Conservation (phyloP, 2,113 vertebrate species). For the Daphoenositta chrysoptera region DNA sequence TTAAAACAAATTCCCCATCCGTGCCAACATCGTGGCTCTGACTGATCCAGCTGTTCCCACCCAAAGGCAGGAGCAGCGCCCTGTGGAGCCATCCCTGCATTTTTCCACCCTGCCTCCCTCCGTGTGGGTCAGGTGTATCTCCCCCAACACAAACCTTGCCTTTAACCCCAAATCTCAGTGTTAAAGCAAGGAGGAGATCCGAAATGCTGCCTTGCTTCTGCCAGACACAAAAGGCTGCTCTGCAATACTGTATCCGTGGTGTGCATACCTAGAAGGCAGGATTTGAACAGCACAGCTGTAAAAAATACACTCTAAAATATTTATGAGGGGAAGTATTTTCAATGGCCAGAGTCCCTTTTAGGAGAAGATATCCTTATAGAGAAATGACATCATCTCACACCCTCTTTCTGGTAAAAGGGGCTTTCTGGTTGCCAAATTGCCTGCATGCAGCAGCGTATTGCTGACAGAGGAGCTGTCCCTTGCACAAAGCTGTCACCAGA, state of each 20-base stretch:
- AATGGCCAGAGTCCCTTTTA: background rate
- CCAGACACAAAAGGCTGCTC: too few species aligned
- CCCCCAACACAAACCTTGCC: background rate
- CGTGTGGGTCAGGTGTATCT: background rate
- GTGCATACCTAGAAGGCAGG: background rate
- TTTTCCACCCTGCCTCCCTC: background rate
- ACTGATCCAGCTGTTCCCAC: fast-evolving
- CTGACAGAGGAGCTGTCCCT: background rate
- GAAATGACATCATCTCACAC: background rate
- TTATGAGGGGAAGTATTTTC: background rate
- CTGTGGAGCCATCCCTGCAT: background rate
- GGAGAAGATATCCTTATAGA: background rate
- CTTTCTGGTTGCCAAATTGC: background rate
- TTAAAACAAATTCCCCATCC: background rate
- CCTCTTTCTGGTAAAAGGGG: background rate
- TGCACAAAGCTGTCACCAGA: background rate
- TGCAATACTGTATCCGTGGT: fast-evolving
- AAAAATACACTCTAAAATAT: background rate
- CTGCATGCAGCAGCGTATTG: background rate
- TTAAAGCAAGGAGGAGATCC: background rate
- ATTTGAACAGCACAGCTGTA: background rate
- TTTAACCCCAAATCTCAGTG: background rate
- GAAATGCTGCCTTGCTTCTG: background rate
- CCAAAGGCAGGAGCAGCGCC: background rate
- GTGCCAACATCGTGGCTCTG: fast-evolving